Conservation (phyloP, 2,888 invertebrate species). For the Meloe dianella region DNA sequence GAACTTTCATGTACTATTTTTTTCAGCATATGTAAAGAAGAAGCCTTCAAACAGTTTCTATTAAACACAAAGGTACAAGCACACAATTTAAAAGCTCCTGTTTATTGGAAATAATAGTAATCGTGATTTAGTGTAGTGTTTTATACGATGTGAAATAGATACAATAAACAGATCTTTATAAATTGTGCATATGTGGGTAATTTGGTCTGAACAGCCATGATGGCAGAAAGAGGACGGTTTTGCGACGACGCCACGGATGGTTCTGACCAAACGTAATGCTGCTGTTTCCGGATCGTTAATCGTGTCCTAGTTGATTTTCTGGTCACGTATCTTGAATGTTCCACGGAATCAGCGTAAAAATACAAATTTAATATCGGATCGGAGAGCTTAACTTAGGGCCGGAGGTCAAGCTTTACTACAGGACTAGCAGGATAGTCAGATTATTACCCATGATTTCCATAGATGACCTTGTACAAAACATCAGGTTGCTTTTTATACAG, state of each 20-base stretch:
- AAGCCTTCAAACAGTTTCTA: too few relatives aligned
- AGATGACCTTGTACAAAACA: slow-evolving; percentile 31
- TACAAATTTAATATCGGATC: slow-evolving; percentile 67
- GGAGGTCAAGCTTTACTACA: slow-evolving; percentile 45
- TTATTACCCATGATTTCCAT: slow-evolving; percentile 51
- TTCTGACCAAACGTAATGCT: slow-evolving; percentile 53
- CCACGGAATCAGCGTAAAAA: slow-evolving; percentile 69
- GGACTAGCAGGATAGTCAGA: slow-evolving; percentile 46
- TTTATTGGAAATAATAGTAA: too few relatives aligned
- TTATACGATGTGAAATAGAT: background rate
- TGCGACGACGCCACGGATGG: slow-evolving; percentile 46
- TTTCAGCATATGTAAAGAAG: too few relatives aligned
- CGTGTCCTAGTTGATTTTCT: slow-evolving; percentile 63
- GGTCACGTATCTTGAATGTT: slow-evolving; percentile 64
- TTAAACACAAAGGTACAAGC: too few relatives aligned
- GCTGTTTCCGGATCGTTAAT: slow-evolving; percentile 64
- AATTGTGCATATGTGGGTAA: slow-evolving; percentile 34
- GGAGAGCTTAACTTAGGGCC: slow-evolving; percentile 51
- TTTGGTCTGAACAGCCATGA: slow-evolving; percentile 36
- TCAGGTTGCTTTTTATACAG: slow-evolving; percentile 9
- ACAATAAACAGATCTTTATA: slow-evolving; percentile 15
- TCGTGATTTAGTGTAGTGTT: background rate
- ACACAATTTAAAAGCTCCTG: too few relatives aligned
- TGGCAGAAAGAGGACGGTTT: slow-evolving; percentile 39
- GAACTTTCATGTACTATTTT: too few relatives aligned